Base-by-base conservation (phyloP, 2,797 vertebrate genomes). In the Cryptoblepharus egeriae region DNA sequence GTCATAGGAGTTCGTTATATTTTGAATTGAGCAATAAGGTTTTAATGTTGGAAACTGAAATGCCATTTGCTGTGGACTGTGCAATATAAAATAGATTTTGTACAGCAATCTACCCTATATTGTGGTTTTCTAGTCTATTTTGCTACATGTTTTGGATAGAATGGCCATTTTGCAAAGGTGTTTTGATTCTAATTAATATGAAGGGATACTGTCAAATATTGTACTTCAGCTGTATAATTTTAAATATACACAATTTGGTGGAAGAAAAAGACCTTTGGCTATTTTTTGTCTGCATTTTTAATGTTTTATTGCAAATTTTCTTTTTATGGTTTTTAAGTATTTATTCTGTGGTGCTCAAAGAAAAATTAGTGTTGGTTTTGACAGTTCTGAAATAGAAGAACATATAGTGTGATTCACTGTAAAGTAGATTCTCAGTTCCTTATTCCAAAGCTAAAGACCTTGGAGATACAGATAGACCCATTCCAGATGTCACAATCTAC, bases 41-140 rank as follows among this genome's bases (percentile, higher is more conserved):
- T 57, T 86, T 86, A 77, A 89, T 92, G 79, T 87, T 92, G 89
- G 52, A 85, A 87, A 79, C 78, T 55, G 11, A 79, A 90, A 78
- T 77, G 81, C 83, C 72, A 45, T 90, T 81, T 90, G 83, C 87
- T 20, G 61, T 86, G 85, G 26, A 57, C 87, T 67, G 35, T 81
- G 77, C 87, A 80, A 7, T 86, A 90, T 91, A 65, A 73, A 77
- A 83, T 86, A 15, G 49, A 69, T 85, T 83, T 78, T 63, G 55
- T 11, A 65, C 70, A 83, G 68, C 85, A 88, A 70, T 86, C 87
- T 85, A 60, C 75, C 45, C 88, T 69, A 60, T 85, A 73, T 86
- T 71, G 69, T 89, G 88, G 16, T 75, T 93, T 89, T 79, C 22
- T 65, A 64, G 69, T 85, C 63, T 26, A 75, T 77, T 91, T 91